Evolutionary conservation across 1,140 invertebrate genomes (phyloP), one percentile per base, ranked within the genome.

Genomic region (Heterodera carotae): DNA sequence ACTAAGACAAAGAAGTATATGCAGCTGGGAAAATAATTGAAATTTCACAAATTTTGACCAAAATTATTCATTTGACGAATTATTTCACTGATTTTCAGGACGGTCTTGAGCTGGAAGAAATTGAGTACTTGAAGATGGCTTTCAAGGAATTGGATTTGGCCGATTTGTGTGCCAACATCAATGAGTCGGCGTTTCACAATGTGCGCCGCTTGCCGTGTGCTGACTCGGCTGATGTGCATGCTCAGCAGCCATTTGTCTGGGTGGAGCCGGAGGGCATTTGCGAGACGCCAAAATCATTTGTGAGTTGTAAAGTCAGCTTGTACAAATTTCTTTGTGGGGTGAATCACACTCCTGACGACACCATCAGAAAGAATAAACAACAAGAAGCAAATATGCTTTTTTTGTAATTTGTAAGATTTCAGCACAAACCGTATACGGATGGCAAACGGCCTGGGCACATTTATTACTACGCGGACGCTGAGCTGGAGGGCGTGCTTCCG

Each of bases 381-480:
- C n/a, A n/a, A n/a, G n/a, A n/a, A n/a, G n/a, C n/a, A n/a, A n/a
- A n/a, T n/a, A n/a, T n/a, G n/a, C 8, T 8, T 29, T 73, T 62
- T 73, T 59, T 59, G 31, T 22, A 73, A 12, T 34, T 74, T 34
- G 12, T 74, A 12, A 27, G 64, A 25, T 75, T 75, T 7, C 8
- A 73, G 76, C 76, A 70, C 6, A 15, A 31, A 27, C 48, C 29
- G 33, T 74, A 56, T 25, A 27, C 43, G 59, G 25, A 15, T 62
- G 27, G 10, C 5, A 31, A 64, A 56, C 10, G 36, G 43, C 29
- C 56, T 3, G 64, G 36, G 15, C 29, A 39, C 75, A 29, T 69
- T 31, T 78, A 69, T 56, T 76, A 78, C 59, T 78, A 79, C 34
- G 59, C 64, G n/a, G 77, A 78, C 25, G 4, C 34, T 27, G 77